A percentile compares a stretch with the other conserved stretches of the same genome.
Evolutionary conservation across 2,888 invertebrate genomes (phyloP).

Genomic region (Megamerina dolium): DNA sequence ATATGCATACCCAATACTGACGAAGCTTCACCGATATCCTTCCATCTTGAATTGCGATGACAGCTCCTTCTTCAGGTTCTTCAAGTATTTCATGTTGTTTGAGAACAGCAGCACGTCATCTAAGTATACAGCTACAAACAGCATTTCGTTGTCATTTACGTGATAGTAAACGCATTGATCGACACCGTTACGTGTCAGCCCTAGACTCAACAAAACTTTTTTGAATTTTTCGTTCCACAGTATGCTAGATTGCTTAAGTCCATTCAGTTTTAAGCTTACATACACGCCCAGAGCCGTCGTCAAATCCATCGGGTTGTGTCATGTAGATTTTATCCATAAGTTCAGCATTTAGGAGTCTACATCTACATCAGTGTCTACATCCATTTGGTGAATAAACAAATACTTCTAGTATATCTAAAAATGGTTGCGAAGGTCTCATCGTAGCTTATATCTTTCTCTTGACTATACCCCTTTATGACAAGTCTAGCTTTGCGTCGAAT

Average conservation of each 20-base stretch:
- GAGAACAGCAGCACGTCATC: slow-evolving; percentile 23
- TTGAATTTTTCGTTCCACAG: slow-evolving; percentile 8
- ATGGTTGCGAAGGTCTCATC: slow-evolving; percentile 12
- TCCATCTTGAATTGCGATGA: slow-evolving; percentile 19
- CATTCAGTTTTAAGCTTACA: no score
- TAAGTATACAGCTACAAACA: slow-evolving; percentile 24
- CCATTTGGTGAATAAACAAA: slow-evolving; percentile 12
- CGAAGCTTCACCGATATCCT: slow-evolving; percentile 19
- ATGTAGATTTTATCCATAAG: slow-evolving; percentile 6
- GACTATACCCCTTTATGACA: slow-evolving; percentile 11
- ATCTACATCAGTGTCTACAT: slow-evolving; percentile 15
- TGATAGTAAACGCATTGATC: slow-evolving; percentile 7
- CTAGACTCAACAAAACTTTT: neutral
- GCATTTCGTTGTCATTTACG: slow-evolving; percentile 1
- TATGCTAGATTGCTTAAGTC: no score
- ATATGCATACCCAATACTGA: slow-evolving; percentile 20
- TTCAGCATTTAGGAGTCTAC: slow-evolving; percentile 6
- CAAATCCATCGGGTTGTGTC: no score
- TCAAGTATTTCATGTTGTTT: slow-evolving; percentile 10
- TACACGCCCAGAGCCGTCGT: no score
- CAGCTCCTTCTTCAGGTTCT: slow-evolving; percentile 15
- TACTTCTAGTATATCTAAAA: slow-evolving; percentile 8
- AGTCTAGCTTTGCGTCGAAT: slow-evolving; percentile 14
- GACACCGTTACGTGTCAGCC: neutral
- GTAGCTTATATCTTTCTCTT: slow-evolving; percentile 13